Base-by-base conservation (phyloP, 2,797 vertebrate genomes). In the Lacerta bilineata region DNA sequence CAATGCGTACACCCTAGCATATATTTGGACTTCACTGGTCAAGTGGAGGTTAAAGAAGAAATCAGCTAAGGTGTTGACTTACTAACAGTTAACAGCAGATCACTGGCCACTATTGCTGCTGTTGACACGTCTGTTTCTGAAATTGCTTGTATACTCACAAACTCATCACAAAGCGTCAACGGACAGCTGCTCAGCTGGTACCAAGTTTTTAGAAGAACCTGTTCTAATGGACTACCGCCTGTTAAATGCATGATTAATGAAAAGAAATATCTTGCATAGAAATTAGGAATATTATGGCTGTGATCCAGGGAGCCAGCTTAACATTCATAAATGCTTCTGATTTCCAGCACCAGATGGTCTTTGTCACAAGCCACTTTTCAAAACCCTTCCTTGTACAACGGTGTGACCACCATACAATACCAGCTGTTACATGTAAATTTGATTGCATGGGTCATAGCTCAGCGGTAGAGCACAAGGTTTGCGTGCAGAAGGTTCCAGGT, bases 151-250 rank as follows among this genome's bases (percentile, higher is more conserved):
- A 84, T 72, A 92, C 88, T 88, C 33, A 17, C 69, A 88, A n/a
- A 18, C 17, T 89, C 76, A 88, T 94, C 94, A 94, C 89, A 84
- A 80, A 75, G 85, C 87, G 50, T 5, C 3, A 86, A 80, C 88
- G 95, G 95, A 93, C 90, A 92, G 89, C 85, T 91, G 71, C 93
- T 92, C 80, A 89, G 80, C 82, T 92, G 86, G n/a, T 93, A 91
- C 84, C 78, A 89, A 92, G 88, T 84, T 92, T 87, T 92, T 84
- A 33, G 69, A 90, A 82, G 87, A 93, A 93, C 55, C 78, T 87
- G 69, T 78, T 41, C 0, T 84, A 80, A 87, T 94, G 91, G 91
- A 88, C 78, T 87, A 77, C 80, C 92, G 91, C 94, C 90, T 93
- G 4, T 59, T 94, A 94, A 90, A 91, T 92, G 0, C 0, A 7